Evolutionary conservation across 2,888 invertebrate genomes (phyloP).

Genomic region (Neuroscelio doddi): DNA sequence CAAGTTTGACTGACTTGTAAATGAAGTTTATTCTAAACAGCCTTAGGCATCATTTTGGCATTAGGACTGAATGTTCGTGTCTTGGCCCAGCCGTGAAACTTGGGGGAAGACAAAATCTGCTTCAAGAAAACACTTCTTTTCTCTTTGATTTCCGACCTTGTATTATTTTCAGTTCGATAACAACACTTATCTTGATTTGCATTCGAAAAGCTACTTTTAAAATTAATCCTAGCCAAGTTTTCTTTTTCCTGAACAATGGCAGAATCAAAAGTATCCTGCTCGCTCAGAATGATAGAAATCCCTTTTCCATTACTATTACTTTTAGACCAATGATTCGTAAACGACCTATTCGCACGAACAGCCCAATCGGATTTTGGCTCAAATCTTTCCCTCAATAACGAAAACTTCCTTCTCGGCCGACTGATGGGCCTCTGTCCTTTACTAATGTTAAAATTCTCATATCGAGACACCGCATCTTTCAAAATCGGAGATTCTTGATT

Average conservation of each 20-base stretch:
- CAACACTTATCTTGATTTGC: conserved; percentile 42
- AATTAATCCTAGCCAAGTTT: conserved; percentile 55
- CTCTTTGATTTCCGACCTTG: conserved; percentile 71
- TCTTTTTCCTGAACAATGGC: conserved; percentile 58
- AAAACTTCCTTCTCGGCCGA: conserved; percentile 76
- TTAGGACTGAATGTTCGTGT: conserved; percentile 59
- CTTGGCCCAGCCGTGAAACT: conserved; percentile 72
- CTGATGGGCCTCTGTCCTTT: conserved; percentile 53
- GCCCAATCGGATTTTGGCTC: conserved; percentile 72
- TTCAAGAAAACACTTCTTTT: conserved; percentile 75
- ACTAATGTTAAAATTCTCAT: conserved; percentile 21
- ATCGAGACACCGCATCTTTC: conserved; percentile 2
- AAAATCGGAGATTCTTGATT: not conserved
- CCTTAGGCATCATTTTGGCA: conserved; percentile 53
- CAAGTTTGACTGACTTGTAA: no score
- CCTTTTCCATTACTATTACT: conserved; percentile 31
- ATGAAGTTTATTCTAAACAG: conserved; percentile 37
- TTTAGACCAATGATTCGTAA: conserved; percentile 36
- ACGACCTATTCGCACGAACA: conserved; percentile 35
- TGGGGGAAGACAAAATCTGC: conserved; percentile 76
- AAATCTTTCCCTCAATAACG: conserved; percentile 76
- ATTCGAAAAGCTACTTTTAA: conserved; percentile 48
- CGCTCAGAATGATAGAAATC: conserved; percentile 49
- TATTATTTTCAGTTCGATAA: conserved; percentile 48
- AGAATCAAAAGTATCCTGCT: conserved; percentile 46